Evolutionary conservation across 2,888 invertebrate species (phyloP), one percentile per base, ranked within the genome.

Genomic region (Leucoptera coffeella): DNA sequence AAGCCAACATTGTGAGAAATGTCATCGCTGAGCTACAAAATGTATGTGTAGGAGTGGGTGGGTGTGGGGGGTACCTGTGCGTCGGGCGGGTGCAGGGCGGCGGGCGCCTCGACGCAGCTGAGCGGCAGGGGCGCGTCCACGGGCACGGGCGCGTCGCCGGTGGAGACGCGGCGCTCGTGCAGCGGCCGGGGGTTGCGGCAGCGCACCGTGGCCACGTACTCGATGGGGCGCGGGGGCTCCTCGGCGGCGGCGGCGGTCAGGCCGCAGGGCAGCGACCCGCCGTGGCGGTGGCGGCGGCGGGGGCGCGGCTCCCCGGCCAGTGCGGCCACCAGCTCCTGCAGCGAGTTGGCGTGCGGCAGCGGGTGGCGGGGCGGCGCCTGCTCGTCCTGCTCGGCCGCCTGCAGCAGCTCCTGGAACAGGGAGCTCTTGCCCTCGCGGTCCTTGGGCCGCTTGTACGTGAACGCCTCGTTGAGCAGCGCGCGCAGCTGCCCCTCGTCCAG

Each of bases 381-480:
- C 45, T 85, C 82, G 55, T 84, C 82, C 44, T 82, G 81, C 53
- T 87, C 85, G 36, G 80, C 86, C 50, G 84, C 79, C 45, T 82
- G 77, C 36, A 88, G 67, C 47, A 87, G 71, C 61, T 84, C 88
- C 76, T 84, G 82, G 58, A 89, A 89, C 31, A 85, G 75, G 56
- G 77, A 77, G 57, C 88, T 88, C 62, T 88, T 89, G 43, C 87
- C 85, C 58, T 86, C 84, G 36, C 84, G 75, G 52, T 89, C 89
- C 67, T 85, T 85, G 29, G 88, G 88, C 51, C 80, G 79, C 58
- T 86, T 87, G 65, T 89, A 89, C 37, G 79, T 82, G 48, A 85
- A 80, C 38, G 87, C 88, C 72, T 89, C 89, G 51, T 89, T 86
- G 41, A 89, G 67, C 35, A 89, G 69, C 30, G 82, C 83, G 41